Percentiles rank a stretch among this genome's conserved stretches.
These are phyloP conservation scores for Heliconius aoede DNA, from an alignment of 2,888 invertebrate species.

Conservation along the genomic window DNA sequence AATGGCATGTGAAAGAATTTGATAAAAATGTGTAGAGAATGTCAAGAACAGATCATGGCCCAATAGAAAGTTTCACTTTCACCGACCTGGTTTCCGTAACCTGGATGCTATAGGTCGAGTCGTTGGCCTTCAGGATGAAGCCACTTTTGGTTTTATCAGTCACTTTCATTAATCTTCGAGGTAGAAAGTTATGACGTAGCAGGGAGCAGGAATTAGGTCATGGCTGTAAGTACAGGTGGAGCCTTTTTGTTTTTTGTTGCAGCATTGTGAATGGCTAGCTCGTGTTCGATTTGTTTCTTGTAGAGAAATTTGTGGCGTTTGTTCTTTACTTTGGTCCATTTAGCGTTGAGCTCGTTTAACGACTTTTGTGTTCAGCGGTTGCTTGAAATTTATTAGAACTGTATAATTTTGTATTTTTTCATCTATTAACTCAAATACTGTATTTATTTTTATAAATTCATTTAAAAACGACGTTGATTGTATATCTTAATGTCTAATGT, in stretches of 20 bases:
- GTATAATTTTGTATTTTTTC: neutral
- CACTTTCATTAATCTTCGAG: constrained; percentile 72
- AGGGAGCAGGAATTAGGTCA: constrained; percentile 56
- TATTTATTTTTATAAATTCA: neutral
- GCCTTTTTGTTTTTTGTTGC: constrained; percentile 34
- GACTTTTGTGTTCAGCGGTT: neutral
- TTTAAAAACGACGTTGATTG: neutral
- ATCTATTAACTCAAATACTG: neutral
- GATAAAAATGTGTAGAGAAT: constrained; percentile 62
- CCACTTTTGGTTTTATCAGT: constrained; percentile 76
- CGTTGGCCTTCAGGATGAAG: constrained; percentile 71
- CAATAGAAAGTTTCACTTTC: constrained; percentile 78
- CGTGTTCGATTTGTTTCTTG: constrained; percentile 20
- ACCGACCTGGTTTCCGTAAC: constrained; percentile 65
- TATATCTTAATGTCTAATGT: neutral
- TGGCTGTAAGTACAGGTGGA: constrained; percentile 37
- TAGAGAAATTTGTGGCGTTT: neutral
- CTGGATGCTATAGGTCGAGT: constrained; percentile 70
- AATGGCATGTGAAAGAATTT: constrained; percentile 29
- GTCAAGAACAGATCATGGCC: constrained; percentile 74
- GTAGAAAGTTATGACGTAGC: constrained; percentile 71
- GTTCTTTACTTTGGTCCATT: constrained; percentile 5
- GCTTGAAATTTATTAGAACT: neutral
- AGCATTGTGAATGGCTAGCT: constrained; percentile 29
- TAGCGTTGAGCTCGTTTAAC: constrained; percentile 8